phyloP scores from a whole-genome alignment of 2,797 vertebrate genomes.

The Trichosurus vulpecula region DNA sequence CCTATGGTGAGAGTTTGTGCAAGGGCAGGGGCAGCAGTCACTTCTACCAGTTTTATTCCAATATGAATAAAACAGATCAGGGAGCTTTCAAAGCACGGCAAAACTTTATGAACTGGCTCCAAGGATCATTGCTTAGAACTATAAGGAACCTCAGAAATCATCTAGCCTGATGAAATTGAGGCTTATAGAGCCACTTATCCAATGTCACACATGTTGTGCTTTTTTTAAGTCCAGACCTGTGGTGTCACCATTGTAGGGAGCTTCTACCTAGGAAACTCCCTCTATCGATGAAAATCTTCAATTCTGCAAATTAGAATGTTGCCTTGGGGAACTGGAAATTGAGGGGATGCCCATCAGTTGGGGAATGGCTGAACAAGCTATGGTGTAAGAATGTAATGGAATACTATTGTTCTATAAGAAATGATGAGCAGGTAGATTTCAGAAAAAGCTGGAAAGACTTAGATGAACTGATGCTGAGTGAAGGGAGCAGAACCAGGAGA shows the following conservation, averaged over 20 bases:
- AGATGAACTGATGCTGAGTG: too few relatives aligned
- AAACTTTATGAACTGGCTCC: neutral
- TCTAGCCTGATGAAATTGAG: neutral
- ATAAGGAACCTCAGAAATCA: neutral
- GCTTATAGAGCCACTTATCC: neutral
- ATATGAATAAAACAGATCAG: constrained; percentile 49
- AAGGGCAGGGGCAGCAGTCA: constrained; percentile 28
- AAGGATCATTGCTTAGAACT: neutral
- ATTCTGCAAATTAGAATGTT: neutral
- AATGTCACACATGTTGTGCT: neutral
- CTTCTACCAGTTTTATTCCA: constrained; percentile 30
- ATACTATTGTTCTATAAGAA: too few relatives aligned
- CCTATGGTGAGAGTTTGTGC: constrained; percentile 44
- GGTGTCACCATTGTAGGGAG: neutral
- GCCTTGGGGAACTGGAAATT: neutral
- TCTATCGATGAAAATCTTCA: neutral
- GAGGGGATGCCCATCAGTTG: too few relatives aligned
- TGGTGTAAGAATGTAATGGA: too few relatives aligned
- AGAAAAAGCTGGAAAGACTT: too few relatives aligned
- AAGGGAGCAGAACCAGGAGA: too few relatives aligned
- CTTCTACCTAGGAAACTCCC: neutral
- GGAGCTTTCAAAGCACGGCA: neutral
- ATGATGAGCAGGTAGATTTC: too few relatives aligned
- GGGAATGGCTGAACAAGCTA: too few relatives aligned
- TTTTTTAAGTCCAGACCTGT: neutral